phyloP scores from a whole-genome alignment of 1,140 invertebrate species.

The Pseudobourletiella spinata region DNA sequence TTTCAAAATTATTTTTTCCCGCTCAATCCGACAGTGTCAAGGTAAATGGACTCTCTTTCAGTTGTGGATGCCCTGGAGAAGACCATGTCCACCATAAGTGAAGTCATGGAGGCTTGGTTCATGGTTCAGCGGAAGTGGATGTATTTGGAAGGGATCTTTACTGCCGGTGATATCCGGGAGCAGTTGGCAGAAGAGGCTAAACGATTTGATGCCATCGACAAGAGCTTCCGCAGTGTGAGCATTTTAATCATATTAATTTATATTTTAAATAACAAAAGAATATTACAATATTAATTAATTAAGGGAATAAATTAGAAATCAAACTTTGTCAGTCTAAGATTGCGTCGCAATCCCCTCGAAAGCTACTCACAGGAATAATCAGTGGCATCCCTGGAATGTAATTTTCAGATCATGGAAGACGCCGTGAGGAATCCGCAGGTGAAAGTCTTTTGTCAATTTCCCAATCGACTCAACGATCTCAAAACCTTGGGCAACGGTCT shows the following conservation, averaged over 20 bases:
- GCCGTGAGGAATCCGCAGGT: constrained; percentile 66
- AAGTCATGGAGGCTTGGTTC: constrained; percentile 78
- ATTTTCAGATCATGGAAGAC: constrained; percentile 60
- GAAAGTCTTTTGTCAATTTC: constrained; percentile 47
- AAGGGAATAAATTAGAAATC: no score
- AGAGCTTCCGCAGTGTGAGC: constrained; percentile 49
- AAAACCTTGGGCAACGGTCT: constrained; percentile 59
- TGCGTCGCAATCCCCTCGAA: no score
- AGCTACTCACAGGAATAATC: no score
- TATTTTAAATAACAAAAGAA: neutral
- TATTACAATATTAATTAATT: neutral
- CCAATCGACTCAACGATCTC: constrained; percentile 64
- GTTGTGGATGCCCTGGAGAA: constrained; percentile 73
- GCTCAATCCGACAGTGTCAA: neutral
- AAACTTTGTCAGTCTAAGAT: no score
- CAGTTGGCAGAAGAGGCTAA: constrained; percentile 78
- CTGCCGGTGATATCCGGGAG: constrained; percentile 70
- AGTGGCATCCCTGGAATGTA: no score
- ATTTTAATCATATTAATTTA: neutral
- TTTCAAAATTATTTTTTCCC: neutral
- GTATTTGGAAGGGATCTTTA: constrained; percentile 82
- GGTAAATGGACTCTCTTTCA: constrained; percentile 50
- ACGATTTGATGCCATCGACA: constrained; percentile 82
- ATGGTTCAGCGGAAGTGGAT: constrained; percentile 78
- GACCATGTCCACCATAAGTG: constrained; percentile 62